Percentiles rank a stretch among this genome's conserved stretches.
Conservation (phyloP, 2,113 vertebrate genomes). For the Tragelaphus buxtoni region DNA sequence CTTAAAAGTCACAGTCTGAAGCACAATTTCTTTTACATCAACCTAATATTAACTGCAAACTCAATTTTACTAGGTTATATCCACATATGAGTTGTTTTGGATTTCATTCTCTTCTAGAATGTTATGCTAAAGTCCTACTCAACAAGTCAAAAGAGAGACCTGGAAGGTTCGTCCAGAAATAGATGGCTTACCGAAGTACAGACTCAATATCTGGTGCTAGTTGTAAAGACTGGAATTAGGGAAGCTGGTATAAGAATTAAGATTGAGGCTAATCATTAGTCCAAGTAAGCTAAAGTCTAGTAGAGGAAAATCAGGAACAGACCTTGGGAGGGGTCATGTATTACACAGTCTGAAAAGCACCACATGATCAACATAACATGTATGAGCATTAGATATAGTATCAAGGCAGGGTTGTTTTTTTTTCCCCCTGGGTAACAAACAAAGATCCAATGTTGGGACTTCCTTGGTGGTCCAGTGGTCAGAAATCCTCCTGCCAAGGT, state of each 20-base stretch:
- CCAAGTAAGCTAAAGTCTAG: neutral
- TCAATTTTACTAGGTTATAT: neutral
- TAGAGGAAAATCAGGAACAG: neutral
- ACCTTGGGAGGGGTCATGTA: neutral
- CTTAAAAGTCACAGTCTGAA: neutral
- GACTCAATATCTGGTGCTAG: neutral
- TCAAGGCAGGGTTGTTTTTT: neutral
- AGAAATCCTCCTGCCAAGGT: neutral
- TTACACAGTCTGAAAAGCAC: neutral
- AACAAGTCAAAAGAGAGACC: neutral
- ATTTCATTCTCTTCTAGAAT: neutral
- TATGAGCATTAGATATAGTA: neutral
- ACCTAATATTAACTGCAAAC: neutral
- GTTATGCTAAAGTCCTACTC: neutral
- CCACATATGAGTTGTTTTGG: neutral
- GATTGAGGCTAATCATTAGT: neutral
- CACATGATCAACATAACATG: neutral
- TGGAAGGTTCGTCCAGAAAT: neutral
- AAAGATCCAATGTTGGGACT: neutral
- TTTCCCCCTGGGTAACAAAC: neutral
- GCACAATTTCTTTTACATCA: neutral
- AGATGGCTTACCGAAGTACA: neutral
- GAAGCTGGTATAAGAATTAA: neutral
- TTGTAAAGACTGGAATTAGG: neutral
- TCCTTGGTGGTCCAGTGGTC: neutral